Base-by-base conservation (phyloP, 2,113 vertebrate genomes). In the Okapia johnstoni region DNA sequence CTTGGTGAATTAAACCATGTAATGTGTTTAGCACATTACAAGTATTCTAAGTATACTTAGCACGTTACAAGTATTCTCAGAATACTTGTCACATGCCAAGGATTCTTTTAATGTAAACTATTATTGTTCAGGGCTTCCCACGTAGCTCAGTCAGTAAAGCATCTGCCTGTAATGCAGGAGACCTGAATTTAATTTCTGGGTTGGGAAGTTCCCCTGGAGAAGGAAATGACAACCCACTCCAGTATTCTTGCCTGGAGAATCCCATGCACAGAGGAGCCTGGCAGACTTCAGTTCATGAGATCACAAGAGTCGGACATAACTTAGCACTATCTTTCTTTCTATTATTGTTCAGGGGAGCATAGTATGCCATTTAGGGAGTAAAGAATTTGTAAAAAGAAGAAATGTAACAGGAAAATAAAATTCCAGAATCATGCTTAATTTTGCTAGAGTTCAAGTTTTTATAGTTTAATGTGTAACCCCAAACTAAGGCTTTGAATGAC, bases 371-470 rank as follows among this genome's bases (percentile, higher is more conserved):
- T 93, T 91, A 90, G 40, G 25, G 70, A 87, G 13, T 94, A 80
- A 95, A 89, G 46, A 92, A 81, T 90, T 95, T 94, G 43, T 76
- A 54, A 80, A 93, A 96, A 43, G 19, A 76, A 86, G 89, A n/a
- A 90, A 70, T 60, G 11, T 95, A 89, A 92, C 17, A 96, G 50
- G 28, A 91, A 76, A 21, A 79, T 93, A 85, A 79, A 58, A 90
- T 66, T 88, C 50, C 25, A 94, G 55, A 80, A 92, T 92, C 61
- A 84, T 73, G 36, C 50, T 54, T 94, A 92, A 52, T 96, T 96
- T 96, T 95, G 50, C n/a, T 33, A 58, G 21, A 85, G n/a, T 92
- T 92, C 40, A 95, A 3, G 14, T 88, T 84, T 90, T 92, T 96
- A 73, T 12, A 23, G 28, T 84, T 96, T 28, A 61, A 15, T 36